Evolutionary conservation across 1,140 invertebrate species (phyloP), one percentile per base, ranked within the genome.

Genomic region (Chironomus striatipennis): DNA sequence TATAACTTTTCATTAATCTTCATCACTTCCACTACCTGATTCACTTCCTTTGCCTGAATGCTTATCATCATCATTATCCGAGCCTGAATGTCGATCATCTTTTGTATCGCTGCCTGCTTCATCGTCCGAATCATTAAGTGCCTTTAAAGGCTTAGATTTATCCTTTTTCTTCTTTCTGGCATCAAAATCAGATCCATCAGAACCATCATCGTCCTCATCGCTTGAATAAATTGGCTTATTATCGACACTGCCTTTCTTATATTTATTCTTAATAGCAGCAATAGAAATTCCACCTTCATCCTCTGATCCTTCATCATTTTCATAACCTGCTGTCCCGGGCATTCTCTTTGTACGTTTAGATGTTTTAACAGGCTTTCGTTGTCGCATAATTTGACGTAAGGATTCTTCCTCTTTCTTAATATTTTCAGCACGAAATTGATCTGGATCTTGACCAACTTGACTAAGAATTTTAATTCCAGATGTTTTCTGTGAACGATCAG

Each of bases 381-480:
- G 84, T 8, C 94, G 86, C 83, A 97, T 90, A 0, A 94, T 91
- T 76, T 95, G 93, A 75, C 93, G 86, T 2, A 98, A 80, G 80
- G 93, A 91, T 81, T 98, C 95, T 83, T 98, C 96, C 80, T 98
- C 96, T 90, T 97, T 96, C 90, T 95, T 81, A 1, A 98, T 91
- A 86, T 96, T 91, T 79, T 94, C 93, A 43, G 89, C 89, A 80
- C 94, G 88, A 80, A 97, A 92, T 57, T 92, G 90, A 81, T 98
- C 97, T 7, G 97, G 97, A 86, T 99, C 96, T 76, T 89, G 88
- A 15, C 95, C 96, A 74, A 97, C 95, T 83, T 93, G 94, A 0
- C 95, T 96, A 73, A 99, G 83, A 42, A 99, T 95, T 85, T 98
- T 97, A 78, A 99, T 98, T 75, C 97, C 97, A 17, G 93, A 91